Conservation (phyloP, 2,113 vertebrate genomes). For the Clupea harengus region DNA sequence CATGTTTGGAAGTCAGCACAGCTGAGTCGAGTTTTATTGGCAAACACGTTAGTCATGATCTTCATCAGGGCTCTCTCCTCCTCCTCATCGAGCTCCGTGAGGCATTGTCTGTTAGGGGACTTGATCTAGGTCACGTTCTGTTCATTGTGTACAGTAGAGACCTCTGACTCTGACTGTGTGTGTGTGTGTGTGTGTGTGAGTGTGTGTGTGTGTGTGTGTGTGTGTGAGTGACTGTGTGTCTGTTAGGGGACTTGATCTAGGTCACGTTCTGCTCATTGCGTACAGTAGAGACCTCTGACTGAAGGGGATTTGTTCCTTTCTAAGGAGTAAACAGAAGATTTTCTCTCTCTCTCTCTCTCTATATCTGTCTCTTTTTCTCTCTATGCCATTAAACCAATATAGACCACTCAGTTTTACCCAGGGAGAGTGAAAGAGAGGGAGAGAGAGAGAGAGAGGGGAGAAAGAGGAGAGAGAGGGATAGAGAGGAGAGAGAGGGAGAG, state of each 20-base stretch:
- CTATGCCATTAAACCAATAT: background rate
- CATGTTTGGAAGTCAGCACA: background rate
- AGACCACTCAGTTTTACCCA: background rate
- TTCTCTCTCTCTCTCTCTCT: background rate
- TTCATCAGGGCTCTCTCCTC: background rate
- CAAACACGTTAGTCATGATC: background rate
- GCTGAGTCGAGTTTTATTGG: background rate
- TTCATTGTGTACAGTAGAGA: background rate
- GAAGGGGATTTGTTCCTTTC: background rate
- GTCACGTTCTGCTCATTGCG: background rate
- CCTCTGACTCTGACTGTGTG: no score
- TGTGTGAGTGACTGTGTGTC: no score
- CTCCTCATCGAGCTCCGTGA: background rate
- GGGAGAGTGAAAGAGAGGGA: background rate
- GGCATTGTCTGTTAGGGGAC: background rate
- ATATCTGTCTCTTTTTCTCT: slow-evolving; percentile 13
- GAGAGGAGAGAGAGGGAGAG: background rate
- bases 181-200: no score
- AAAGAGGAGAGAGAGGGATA: no score
- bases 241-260: slow-evolving; percentile 7
- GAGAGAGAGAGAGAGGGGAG: no score
- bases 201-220: no score
- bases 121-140: slow-evolving; percentile 3
- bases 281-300: background rate
- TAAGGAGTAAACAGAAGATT: background rate